Evolutionary conservation across 2,113 vertebrate genomes (phyloP), one percentile per base, ranked within the genome.

Genomic region (Hippocampus mohnikei): DNA sequence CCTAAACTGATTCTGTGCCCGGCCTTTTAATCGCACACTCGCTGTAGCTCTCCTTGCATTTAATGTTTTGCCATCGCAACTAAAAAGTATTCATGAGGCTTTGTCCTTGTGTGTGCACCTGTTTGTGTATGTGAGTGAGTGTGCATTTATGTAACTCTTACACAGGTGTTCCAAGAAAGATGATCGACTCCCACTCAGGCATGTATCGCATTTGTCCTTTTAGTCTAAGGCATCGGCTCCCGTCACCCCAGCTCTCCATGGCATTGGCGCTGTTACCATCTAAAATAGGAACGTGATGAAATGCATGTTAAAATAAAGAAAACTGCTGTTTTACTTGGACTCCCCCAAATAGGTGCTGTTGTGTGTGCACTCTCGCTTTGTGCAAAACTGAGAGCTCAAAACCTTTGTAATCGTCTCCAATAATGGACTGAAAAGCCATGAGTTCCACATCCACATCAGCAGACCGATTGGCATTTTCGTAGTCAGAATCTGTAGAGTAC

Each of bases 191-290:
- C 91, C 91, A 92, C 80, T 92, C 91, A 3, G 91, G 90, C 91
- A 92, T 92, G 85, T 88, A 92, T 90, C 91, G 92, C 91, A 92
- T 93, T 85, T 92, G 91, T 67, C 89, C 89, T 79, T 92, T 92
- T 29, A 91, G 86, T 80, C 81, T 91, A 2, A 93, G 86, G 80
- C 91, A 90, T 65, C 90, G 85, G 69, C 87, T 93, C 46, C 90
- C 88, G 27, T 92, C 91, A 0, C 90, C 90, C 90, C 86, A 91
- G 81, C 87, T 92, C 83, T 92, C 91, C 88, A 87, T 88, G 8
- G 90, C 87, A 46, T 90, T 92, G 25, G 90, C 84, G 7, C 89
- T 90, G 86, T 93, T 92, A n/a, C 89, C 81, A 2, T 92, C 89
- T 92, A 61, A 75, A 74, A 71, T 33, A 69, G 53, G 42, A 71